A percentile compares a stretch with the other conserved stretches of the same genome.
These are phyloP conservation scores for Drosophila neutralis DNA, from an alignment of 2,888 invertebrate species.

Conservation along the genomic window DNA sequence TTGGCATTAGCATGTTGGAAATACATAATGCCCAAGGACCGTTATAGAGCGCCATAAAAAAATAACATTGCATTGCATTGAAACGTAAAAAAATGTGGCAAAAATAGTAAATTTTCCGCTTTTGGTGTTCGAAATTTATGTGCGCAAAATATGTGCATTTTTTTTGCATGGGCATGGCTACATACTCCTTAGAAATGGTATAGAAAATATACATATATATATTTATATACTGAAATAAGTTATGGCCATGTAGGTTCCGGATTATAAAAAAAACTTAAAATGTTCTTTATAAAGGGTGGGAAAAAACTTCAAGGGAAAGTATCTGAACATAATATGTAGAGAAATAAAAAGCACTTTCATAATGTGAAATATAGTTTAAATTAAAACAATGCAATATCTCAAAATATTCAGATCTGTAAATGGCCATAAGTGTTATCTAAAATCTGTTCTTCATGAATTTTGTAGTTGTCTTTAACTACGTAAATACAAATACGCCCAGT, in stretches of 20 bases:
- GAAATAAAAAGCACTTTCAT: neutral
- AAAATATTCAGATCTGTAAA: neutral
- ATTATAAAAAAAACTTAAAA: slow-evolving; percentile 12
- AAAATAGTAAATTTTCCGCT: slow-evolving; percentile 46
- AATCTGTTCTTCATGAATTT: neutral
- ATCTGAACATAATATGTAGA: neutral
- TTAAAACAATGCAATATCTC: neutral
- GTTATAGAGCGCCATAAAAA: slow-evolving; percentile 52
- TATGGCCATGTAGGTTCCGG: slow-evolving; percentile 2
- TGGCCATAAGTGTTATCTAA: neutral
- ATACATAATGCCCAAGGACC: slow-evolving; percentile 53
- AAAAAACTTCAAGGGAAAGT: neutral
- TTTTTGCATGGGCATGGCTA: slow-evolving; percentile 16
- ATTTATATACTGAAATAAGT: slow-evolving; percentile 18
- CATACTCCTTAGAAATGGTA: slow-evolving; percentile 25
- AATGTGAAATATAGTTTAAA: neutral
- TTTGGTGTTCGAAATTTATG: slow-evolving; percentile 62
- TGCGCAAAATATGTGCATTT: slow-evolving; percentile 63
- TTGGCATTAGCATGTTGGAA: slow-evolving; percentile 74
- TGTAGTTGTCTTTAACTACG: neutral
- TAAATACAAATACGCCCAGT: neutral
- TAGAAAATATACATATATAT: slow-evolving; percentile 1
- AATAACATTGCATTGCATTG: slow-evolving; percentile 54
- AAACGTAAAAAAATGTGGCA: slow-evolving; percentile 29
- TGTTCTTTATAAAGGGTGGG: neutral